Conservation (phyloP, 2,797 vertebrate species). For the Todus mexicanus region DNA sequence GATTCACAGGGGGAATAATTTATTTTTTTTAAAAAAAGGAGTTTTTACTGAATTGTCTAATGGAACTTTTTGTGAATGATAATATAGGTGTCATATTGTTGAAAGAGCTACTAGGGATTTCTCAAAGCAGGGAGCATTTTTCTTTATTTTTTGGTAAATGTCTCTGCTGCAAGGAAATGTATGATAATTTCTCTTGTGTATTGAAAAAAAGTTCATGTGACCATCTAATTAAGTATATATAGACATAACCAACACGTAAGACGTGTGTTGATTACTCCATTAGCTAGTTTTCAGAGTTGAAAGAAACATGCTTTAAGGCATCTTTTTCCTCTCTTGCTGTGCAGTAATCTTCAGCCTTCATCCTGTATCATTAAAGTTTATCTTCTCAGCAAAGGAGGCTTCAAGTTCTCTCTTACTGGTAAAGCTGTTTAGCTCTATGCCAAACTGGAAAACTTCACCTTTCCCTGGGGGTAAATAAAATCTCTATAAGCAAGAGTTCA, state of each 20-base stretch:
- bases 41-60: neutral
- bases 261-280: neutral
- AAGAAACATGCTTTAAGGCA: neutral
- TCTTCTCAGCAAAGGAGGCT: conserved; percentile 18
- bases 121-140: neutral
- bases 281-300: neutral
- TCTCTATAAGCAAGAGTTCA: conserved; percentile 33
- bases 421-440: conserved; percentile 53
- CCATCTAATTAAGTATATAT: neutral
- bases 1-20: no score
- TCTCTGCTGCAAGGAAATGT: neutral
- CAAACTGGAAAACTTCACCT: conserved; percentile 44
- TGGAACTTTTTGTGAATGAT: neutral
- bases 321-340: neutral
- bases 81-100: neutral
- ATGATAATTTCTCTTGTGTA: neutral
- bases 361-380: conserved; percentile 23
- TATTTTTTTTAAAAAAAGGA: no score
- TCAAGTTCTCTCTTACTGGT: conserved; percentile 15
- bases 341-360: neutral
- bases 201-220: neutral
- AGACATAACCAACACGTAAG: no score
- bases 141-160: neutral
- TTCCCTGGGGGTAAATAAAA: conserved; percentile 53
- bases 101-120: neutral